Evolutionary conservation across 2,888 invertebrate genomes (phyloP).

Genomic region (Allolobophora icterica): DNA sequence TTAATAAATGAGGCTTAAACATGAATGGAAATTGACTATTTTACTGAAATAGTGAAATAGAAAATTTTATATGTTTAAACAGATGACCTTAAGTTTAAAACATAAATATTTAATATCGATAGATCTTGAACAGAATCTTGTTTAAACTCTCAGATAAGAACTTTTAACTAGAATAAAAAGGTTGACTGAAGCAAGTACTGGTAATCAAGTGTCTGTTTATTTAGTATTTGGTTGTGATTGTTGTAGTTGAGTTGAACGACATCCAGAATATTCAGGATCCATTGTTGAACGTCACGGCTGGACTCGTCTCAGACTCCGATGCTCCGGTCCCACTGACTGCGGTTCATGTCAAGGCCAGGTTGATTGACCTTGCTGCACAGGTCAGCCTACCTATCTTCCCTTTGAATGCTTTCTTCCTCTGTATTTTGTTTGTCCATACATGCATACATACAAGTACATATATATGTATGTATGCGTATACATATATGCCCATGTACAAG

Average conservation of each 20-base stretch:
- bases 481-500: too few species aligned
- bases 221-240: neutral
- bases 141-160: neutral
- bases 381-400: constrained; percentile 47
- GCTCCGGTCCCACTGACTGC: constrained; percentile 56
- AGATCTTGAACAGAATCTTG: neutral
- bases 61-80: too few species aligned
- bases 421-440: neutral
- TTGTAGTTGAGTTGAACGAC: constrained; percentile 51
- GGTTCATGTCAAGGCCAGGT: constrained; percentile 60
- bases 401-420: constrained; percentile 1
- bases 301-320: constrained; percentile 52
- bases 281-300: constrained; percentile 56
- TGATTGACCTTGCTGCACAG: constrained; percentile 63
- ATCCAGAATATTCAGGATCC: constrained; percentile 55
- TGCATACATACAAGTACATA: neutral
- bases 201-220: too few species aligned
- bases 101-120: too few species aligned
- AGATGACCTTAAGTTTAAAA: too few species aligned
- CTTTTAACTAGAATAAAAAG: too few species aligned
- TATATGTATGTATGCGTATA: too few species aligned
- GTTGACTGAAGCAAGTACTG: too few species aligned
- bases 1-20: too few species aligned
- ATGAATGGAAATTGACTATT: too few species aligned
- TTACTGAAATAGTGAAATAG: too few species aligned